Evolutionary conservation across 2,797 vertebrate genomes (phyloP).

Genomic region (Acomys russatus): DNA sequence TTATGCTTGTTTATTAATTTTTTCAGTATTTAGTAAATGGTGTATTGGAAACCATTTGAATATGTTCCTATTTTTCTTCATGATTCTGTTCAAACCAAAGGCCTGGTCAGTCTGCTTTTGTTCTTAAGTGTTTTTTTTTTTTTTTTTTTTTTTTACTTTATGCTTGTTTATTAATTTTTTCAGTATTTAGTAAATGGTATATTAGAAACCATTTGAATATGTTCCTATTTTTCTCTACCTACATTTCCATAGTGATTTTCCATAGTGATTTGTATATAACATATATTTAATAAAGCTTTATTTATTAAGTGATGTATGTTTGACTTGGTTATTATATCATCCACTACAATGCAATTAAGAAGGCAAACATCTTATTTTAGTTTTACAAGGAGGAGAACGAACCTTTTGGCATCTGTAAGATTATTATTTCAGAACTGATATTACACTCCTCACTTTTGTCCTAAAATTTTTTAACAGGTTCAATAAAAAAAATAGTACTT

Average conservation of each 20-base stretch:
- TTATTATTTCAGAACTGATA: not conserved
- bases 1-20: not conserved
- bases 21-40: not conserved
- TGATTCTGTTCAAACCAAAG: not conserved
- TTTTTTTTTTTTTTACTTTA: not conserved
- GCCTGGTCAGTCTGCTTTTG: not conserved
- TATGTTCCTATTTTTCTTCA: not conserved
- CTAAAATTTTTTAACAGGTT: not conserved
- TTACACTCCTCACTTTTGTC: not conserved
- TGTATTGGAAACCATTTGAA: not conserved
- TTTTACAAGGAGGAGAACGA: not conserved
- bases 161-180: not conserved
- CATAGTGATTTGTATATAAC: not conserved
- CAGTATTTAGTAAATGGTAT: not conserved
- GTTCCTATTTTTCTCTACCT: not conserved
- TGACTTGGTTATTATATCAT: not conserved
- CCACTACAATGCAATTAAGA: not conserved
- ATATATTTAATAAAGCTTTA: not conserved
- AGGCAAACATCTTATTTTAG: not conserved
- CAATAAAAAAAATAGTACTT: slow-evolving; percentile 30
- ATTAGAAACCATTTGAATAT: not conserved
- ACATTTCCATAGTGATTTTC: not conserved
- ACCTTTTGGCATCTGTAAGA: not conserved
- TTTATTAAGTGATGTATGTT: not conserved
- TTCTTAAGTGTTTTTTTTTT: not conserved